Evolutionary conservation across 2,113 vertebrate species (phyloP).

Genomic region (Gorsachius goisagi): DNA sequence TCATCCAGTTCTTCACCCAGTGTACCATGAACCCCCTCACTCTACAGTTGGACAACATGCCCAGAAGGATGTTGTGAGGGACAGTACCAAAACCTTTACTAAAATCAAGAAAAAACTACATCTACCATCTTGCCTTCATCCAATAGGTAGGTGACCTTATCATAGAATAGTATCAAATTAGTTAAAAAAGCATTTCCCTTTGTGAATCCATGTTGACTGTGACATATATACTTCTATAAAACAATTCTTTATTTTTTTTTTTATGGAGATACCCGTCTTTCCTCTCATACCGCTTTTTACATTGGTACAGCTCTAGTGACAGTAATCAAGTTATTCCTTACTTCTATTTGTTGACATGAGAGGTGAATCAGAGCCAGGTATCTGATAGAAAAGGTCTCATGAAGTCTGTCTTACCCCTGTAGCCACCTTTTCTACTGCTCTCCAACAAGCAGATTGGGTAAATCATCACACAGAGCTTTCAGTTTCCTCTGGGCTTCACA

Average conservation of each 20-base stretch:
- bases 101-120: background rate
- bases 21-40: fast-evolving
- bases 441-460: background rate
- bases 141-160: background rate
- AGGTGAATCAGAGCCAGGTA: background rate
- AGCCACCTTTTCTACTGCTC: background rate
- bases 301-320: background rate
- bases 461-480: background rate
- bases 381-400: background rate
- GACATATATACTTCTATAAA: no score
- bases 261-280: background rate
- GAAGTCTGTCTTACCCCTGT: background rate
- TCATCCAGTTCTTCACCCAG: background rate
- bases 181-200: background rate
- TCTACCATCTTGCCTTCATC: background rate
- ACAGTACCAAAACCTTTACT: background rate
- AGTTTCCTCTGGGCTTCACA: background rate
- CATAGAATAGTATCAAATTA: background rate
- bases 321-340: background rate
- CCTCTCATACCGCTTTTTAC: background rate
- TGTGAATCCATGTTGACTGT: background rate
- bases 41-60: background rate
- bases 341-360: background rate
- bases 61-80: background rate
- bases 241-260: background rate